Evolutionary conservation across 1,140 invertebrate genomes (phyloP), one percentile per base, ranked within the genome.

Genomic region (Drosophila takahashii): DNA sequence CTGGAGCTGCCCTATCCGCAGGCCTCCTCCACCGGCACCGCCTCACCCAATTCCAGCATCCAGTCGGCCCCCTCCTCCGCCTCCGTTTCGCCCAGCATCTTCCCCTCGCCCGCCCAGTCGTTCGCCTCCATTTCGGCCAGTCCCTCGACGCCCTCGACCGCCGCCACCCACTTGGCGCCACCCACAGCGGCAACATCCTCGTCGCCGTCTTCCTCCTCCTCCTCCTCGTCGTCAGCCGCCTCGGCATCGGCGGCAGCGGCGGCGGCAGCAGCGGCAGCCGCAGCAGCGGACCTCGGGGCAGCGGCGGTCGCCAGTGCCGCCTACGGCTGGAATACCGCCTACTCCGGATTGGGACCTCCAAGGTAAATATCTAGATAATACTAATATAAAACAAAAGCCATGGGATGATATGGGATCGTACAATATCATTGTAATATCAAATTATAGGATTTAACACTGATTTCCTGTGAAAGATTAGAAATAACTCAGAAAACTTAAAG

Each of bases 1-100:
- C 58, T 91, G 86, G 90, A 91, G 72, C 84, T 91, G 66, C 86
- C 87, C 66, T 92, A 92, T 83, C 91, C 91, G 64, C 91, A 92
- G 65, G 75, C 91, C 52, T 92, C 91, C 36, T 92, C 91, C 26
- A 92, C 91, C 9, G 91, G 91, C 41, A 91, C 89, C n/a, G 89
- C 78, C 15, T 92, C 91, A 39, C 83, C 91, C 15, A 91, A 91
- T 34, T 92, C 91, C 13, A 92, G 89, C 62, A 76, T 89, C 53
- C 90, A 89, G 15, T 91, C 90, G 65, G 86, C 86, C 0, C 79
- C 85, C 16, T 91, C 90, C 7, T 92, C 91, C 16, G 86, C 91
- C 27, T 91, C 90, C 16, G 85, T 90, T 4, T 92, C 91, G 26
- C 91, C 91, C 34, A 90, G 81, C 54, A 87, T 91, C 42, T 92